Conservation (phyloP, 2,888 invertebrate genomes). For the Tillus elongatus region DNA sequence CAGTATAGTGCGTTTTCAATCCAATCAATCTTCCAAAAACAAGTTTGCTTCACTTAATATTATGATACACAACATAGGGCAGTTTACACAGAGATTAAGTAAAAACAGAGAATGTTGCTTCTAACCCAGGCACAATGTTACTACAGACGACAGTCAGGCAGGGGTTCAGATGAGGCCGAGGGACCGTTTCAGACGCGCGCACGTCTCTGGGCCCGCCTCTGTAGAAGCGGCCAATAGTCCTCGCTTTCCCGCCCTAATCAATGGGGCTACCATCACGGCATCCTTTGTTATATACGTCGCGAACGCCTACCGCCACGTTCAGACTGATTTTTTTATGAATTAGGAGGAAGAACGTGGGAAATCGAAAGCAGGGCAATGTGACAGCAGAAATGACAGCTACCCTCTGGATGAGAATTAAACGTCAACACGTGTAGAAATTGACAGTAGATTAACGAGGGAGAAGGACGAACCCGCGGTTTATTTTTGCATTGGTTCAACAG, state of each 20-base stretch:
- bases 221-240: slow-evolving; percentile 6
- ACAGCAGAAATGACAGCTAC: no score
- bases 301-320: no score
- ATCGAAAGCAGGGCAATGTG: no score
- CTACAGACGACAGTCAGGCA: slow-evolving; percentile 46
- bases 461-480: no score
- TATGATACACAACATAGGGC: slow-evolving; percentile 74
- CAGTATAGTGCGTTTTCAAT: slow-evolving; percentile 38
- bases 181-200: slow-evolving; percentile 22
- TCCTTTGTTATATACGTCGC: no score
- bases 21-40: slow-evolving; percentile 48
- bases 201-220: slow-evolving; percentile 6
- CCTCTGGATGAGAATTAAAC: no score
- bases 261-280: slow-evolving; percentile 20
- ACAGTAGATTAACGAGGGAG: no score
- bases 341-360: no score
- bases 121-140: slow-evolving; percentile 44
- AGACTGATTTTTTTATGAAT: no score
- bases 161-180: slow-evolving; percentile 30
- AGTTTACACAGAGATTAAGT: slow-evolving; percentile 67
- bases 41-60: slow-evolving; percentile 57
- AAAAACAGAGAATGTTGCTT: slow-evolving; percentile 48
- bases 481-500: no score
- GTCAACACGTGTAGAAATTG: no score
- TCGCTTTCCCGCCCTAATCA: slow-evolving; percentile 19